phyloP scores from a whole-genome alignment of 2,888 invertebrate species.

The Cerastis rubricosa region DNA sequence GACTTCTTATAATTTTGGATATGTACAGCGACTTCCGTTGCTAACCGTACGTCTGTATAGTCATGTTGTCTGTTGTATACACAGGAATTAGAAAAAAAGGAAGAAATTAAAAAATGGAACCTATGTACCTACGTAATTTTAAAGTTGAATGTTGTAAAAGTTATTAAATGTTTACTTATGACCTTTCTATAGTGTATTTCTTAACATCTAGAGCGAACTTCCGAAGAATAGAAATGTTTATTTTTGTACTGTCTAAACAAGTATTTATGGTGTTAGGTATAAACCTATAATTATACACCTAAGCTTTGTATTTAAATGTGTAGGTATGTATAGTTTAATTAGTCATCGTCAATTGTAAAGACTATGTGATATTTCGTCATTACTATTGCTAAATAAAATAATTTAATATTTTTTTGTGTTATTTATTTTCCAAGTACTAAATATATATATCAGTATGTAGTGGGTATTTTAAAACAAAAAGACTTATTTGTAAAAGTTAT shows the following conservation, averaged over 20 bases:
- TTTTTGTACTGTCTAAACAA: conserved; percentile 37
- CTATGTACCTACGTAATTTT: conserved; percentile 18
- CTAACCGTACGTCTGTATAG: not conserved
- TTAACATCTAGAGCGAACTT: not conserved
- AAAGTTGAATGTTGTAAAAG: conserved; percentile 35
- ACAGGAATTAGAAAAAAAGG: conserved; percentile 1
- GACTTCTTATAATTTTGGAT: too few species aligned
- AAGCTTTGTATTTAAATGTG: conserved; percentile 57
- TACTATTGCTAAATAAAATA: conserved; percentile 83
- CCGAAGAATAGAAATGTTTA: conserved; percentile 21
- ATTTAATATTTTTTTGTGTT: conserved; percentile 65
- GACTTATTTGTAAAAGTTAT: conserved; percentile 53
- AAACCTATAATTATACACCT: conserved; percentile 37
- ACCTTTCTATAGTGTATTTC: conserved; percentile 6
- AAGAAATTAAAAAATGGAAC: conserved; percentile 3
- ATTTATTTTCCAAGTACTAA: conserved; percentile 1
- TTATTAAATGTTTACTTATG: conserved; percentile 24
- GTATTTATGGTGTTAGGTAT: conserved; percentile 52
- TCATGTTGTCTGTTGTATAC: too few species aligned
- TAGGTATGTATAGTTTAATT: conserved; percentile 66
- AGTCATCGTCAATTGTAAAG: conserved; percentile 82
- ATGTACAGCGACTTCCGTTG: too few species aligned
- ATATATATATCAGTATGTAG: not conserved
- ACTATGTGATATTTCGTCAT: conserved; percentile 86
- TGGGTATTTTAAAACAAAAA: conserved; percentile 40